Conservation (phyloP, 2,113 vertebrate genomes). For the Vidua chalybeata region DNA sequence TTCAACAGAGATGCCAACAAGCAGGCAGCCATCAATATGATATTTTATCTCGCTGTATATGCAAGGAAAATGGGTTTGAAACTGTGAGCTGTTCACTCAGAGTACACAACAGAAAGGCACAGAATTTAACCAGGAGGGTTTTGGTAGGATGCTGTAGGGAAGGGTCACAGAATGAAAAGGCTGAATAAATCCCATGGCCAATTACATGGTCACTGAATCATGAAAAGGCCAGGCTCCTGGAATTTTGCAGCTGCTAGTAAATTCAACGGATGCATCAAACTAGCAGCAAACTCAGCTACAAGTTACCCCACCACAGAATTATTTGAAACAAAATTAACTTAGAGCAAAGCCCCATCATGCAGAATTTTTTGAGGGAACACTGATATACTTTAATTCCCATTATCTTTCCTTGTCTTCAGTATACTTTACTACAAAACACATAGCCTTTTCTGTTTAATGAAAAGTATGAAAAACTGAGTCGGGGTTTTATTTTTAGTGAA, state of each 20-base stretch:
- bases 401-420: background rate
- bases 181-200: slow-evolving; percentile 66
- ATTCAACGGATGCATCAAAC: slow-evolving; percentile 46
- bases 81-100: background rate
- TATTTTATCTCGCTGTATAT: background rate
- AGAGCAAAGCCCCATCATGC: background rate
- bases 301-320: background rate
- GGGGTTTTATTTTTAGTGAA: background rate
- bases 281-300: slow-evolving; percentile 50
- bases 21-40: background rate
- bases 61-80: background rate
- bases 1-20: background rate
- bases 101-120: background rate
- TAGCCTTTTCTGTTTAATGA: background rate
- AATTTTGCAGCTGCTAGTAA: slow-evolving; percentile 66
- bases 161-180: slow-evolving; percentile 62
- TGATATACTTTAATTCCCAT: background rate
- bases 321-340: background rate
- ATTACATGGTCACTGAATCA: slow-evolving; percentile 71
- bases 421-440: background rate
- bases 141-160: slow-evolving; percentile 14
- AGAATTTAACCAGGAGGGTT: background rate
- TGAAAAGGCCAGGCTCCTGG: slow-evolving; percentile 56
- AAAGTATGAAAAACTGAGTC: background rate
- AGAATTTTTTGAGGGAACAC: background rate